Percentiles rank a stretch among this genome's conserved stretches.
Evolutionary conservation across 1,140 invertebrate genomes (phyloP).

Genomic region (Bombus huntii): DNA sequence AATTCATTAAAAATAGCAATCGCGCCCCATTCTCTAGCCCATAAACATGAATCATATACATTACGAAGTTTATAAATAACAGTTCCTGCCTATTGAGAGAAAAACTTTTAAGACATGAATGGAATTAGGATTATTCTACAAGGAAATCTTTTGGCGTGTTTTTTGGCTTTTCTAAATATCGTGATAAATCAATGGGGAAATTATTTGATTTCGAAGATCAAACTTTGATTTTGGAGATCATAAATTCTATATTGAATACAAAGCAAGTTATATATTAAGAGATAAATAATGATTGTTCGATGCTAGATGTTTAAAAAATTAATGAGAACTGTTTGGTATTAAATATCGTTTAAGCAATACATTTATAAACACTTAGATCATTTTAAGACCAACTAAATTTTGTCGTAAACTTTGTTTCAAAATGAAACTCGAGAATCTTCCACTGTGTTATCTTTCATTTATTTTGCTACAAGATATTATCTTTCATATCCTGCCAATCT

Average conservation of each 20-base stretch:
- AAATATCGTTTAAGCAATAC: neutral
- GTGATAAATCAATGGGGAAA: neutral
- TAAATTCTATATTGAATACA: neutral
- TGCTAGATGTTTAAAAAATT: neutral
- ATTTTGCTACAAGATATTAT: too few species aligned
- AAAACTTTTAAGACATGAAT: neutral
- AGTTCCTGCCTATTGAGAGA: neutral
- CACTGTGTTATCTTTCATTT: too few species aligned
- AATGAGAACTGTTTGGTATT: neutral
- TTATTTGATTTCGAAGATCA: neutral
- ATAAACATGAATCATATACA: neutral
- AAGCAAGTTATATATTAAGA: neutral
- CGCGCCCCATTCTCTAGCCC: neutral
- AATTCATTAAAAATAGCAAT: slow-evolving; percentile 10
- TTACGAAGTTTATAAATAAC: neutral
- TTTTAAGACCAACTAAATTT: too few species aligned
- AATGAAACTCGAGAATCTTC: too few species aligned
- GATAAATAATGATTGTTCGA: neutral
- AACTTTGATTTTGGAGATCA: too few species aligned
- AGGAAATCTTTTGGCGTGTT: neutral
- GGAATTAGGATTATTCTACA: neutral
- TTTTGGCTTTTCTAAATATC: neutral
- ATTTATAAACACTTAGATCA: too few species aligned
- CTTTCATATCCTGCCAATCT: too few species aligned
- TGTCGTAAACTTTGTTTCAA: too few species aligned